Evolutionary conservation across 2,797 vertebrate species (phyloP).

Genomic region (Poliocrania exsul): DNA sequence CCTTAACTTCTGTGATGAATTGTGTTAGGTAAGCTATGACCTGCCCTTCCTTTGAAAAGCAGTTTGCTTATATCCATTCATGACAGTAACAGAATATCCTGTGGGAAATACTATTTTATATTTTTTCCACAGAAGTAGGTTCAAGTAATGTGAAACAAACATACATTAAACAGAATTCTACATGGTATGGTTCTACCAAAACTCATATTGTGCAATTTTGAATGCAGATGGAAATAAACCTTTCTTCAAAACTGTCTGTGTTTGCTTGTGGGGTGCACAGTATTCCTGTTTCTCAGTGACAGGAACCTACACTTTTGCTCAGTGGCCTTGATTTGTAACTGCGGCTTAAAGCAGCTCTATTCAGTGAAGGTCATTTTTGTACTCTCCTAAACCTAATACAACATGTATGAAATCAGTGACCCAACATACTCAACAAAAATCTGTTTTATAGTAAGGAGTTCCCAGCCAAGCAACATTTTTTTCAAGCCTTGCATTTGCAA

Average conservation of each 20-base stretch:
- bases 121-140: background rate
- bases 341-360: background rate
- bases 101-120: conserved; percentile 12
- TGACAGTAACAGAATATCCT: background rate
- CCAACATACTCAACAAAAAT: background rate
- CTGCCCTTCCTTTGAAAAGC: background rate
- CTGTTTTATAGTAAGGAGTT: background rate
- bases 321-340: background rate
- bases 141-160: conserved; percentile 8
- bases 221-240: background rate
- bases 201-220: background rate
- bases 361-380: conserved; percentile 1
- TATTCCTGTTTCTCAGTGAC: background rate
- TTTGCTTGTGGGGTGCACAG: background rate
- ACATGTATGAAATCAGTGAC: background rate
- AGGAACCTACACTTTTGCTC: background rate
- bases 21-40: background rate
- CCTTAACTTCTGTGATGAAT: conserved; percentile 2
- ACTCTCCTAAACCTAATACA: background rate
- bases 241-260: background rate
- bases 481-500: background rate
- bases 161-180: background rate
- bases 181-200: background rate
- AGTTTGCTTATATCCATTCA: background rate
- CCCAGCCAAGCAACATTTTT: background rate